A percentile compares a stretch with the other conserved stretches of the same genome.
Conservation (phyloP, 2,888 invertebrate species). For the Calliphora vomitoria region DNA sequence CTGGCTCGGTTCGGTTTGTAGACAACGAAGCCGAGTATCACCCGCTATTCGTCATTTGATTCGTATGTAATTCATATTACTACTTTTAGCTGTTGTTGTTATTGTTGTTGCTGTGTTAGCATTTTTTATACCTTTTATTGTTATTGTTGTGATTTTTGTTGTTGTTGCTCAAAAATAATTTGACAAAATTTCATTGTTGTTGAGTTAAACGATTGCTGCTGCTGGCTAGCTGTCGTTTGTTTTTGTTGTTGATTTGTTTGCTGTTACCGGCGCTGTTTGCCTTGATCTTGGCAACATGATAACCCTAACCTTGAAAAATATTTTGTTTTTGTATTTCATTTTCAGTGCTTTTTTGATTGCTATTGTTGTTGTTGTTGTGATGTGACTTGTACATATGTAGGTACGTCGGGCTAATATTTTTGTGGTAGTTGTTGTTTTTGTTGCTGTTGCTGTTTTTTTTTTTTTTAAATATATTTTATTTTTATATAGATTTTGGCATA, state of each 20-base stretch:
- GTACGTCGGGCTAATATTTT: conserved; percentile 17
- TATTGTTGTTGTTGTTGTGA: conserved; percentile 44
- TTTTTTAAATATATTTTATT: conserved; percentile 19
- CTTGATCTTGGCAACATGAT: conserved; percentile 83
- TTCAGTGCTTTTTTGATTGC: conserved; percentile 52
- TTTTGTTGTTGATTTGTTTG: conserved; percentile 53
- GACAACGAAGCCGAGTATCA: conserved; percentile 18
- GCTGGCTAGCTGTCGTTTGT: conserved; percentile 27
- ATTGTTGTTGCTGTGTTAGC: background rate
- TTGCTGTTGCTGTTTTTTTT: conserved; percentile 53
- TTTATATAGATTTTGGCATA: conserved; percentile 47
- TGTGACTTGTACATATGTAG: background rate
- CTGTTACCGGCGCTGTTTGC: conserved; percentile 75
- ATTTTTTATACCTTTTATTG: conserved; percentile 21
- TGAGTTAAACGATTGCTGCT: conserved; percentile 35
- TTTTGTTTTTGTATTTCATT: conserved; percentile 71
- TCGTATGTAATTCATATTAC: conserved; percentile 2
- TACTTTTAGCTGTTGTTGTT: conserved; percentile 6
- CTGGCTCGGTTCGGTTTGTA: background rate
- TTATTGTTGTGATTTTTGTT: conserved; percentile 2
- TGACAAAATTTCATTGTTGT: conserved; percentile 65
- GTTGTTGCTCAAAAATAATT: conserved; percentile 36
- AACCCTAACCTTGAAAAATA: conserved; percentile 80
- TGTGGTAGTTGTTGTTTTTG: conserved; percentile 60
- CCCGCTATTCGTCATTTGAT: conserved; percentile 56